These are phyloP conservation scores for Mystacides longicornis DNA, from an alignment of 2,888 invertebrate genomes.

Conservation along the genomic window DNA sequence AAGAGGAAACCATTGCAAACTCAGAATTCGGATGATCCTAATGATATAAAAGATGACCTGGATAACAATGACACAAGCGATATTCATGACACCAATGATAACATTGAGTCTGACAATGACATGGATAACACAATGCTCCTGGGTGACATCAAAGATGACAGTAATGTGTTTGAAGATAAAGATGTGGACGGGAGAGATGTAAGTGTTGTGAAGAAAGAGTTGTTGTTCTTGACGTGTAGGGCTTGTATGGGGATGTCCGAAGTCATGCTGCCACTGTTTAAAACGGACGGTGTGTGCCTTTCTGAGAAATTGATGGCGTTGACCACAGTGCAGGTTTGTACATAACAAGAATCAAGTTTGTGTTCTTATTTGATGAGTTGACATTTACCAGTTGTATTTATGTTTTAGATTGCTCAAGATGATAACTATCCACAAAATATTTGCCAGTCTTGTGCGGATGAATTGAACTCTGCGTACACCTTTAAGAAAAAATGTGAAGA, in stretches of 20 bases:
- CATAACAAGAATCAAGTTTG: neutral
- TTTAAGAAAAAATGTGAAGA: conserved; percentile 43
- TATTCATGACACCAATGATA: neutral
- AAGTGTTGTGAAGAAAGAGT: conserved; percentile 6
- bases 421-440: conserved; percentile 40
- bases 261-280: conserved; percentile 15
- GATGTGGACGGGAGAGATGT: neutral
- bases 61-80: neutral
- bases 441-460: conserved; percentile 38
- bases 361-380: neutral
- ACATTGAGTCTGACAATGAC: neutral
- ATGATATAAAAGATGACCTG: neutral
- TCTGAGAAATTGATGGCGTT: conserved; percentile 17
- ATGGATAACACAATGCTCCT: neutral
- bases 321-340: conserved; percentile 17
- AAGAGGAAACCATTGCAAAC: neutral
- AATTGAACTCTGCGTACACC: conserved; percentile 42
- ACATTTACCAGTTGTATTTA: neutral
- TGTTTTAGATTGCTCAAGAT: conserved; percentile 37
- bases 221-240: conserved; percentile 10
- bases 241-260: conserved; percentile 18
- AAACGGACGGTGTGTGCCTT: conserved; percentile 5
- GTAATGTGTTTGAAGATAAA: neutral
- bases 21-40: conserved; percentile 2
- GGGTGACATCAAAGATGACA: too few relatives aligned